Base-by-base conservation (phyloP, 2,113 vertebrate species). In the Mungos mungo region DNA sequence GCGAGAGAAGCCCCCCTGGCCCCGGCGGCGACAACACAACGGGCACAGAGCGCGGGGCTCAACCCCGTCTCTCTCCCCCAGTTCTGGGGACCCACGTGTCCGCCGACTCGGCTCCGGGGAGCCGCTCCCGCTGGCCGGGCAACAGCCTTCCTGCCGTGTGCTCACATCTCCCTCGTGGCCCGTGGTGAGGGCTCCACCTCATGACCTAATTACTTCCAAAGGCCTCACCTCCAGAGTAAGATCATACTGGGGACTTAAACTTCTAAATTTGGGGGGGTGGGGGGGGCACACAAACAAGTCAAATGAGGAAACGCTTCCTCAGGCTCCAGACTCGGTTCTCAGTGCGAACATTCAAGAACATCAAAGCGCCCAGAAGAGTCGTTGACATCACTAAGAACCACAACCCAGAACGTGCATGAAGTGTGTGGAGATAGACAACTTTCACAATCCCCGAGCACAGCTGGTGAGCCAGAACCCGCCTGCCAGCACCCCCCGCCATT, bases 251-350 rank as follows among this genome's bases (percentile, higher is more conserved):
- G 41, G 77, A 45, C 54, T 83, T 83, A 21, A 52, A 72, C 7
- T 3, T 6, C 27, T 11, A 19, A 29, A 31, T 83, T n/a, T 14
- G 4, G 63, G 54, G 66, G 52, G 25, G 76, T 35, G 21, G 4
- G 63, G 54, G 77, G 52, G 25, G 76, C 41, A 95, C 71, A 23
- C 18, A 92, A 72, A 69, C 29, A 90, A 81, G 54, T 52, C 33
- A 88, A 47, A 35, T 14, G 25, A 93, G 31, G 11, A 92, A 92
- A 71, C 18, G 66, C 18, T 65, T 82, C 18, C 41, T 71, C 52
- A 57, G 31, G 29, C n/a, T n/a, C 71, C 65, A 79, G 33, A 25
- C 12, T 65, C 50, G 41, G 50, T 66, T 93, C 31, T 76, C 27
- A 50, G 38, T 33, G 66, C 10, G 47, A 96, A 79, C 23, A 68